Base-by-base conservation (phyloP, 2,113 vertebrate species). In the Halcyon malimbica region DNA sequence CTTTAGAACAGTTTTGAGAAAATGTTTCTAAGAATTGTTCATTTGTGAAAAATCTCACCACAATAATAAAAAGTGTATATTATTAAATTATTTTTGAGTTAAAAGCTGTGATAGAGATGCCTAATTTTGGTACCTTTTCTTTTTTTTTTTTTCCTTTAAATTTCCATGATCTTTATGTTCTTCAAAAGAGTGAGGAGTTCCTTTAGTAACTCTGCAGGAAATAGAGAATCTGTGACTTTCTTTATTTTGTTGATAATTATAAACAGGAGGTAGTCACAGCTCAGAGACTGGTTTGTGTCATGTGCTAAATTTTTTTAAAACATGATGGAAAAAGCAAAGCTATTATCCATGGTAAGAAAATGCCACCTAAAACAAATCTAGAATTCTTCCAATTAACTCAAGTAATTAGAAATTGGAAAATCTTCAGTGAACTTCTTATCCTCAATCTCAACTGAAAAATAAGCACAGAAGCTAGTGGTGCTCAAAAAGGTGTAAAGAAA, bases 351-450 rank as follows among this genome's bases (percentile, higher is more conserved):
- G 42, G 60, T 80, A 96, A 92, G 81, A 95, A 96, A 97, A 96
- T 93, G 60, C 65, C 78, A 94, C 74, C 60, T 90, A 86, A 85
- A 54, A 94, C 42, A 96, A 96, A 96, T 89, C 50, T 96, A 95
- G 97, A 96, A 93, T 88, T 95, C 93, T 96, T 97, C 78, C 65
- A 95, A 96, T 97, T 98, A 98, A 96, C 64, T 63, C 35, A 23
- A 91, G 83, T 96, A 97, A 97, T 97, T 96, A 96, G 84, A 96
- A 83, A 92, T 65, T 96, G 80, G 90, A 97, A 96, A 95, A 71
- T 80, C 78, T 96, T 91, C 93, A 96, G 37, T 85, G 73, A 97
- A 95, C 81, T 96, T 96, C 65, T 81, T 44, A 41, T 90, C 75
- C 76, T 90, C 42, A 86, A 3, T 94, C 42, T 96, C 84, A 97